Evolutionary conservation across 2,888 invertebrate genomes (phyloP), one percentile per base, ranked within the genome.

Genomic region (Quadroppia sp.): DNA sequence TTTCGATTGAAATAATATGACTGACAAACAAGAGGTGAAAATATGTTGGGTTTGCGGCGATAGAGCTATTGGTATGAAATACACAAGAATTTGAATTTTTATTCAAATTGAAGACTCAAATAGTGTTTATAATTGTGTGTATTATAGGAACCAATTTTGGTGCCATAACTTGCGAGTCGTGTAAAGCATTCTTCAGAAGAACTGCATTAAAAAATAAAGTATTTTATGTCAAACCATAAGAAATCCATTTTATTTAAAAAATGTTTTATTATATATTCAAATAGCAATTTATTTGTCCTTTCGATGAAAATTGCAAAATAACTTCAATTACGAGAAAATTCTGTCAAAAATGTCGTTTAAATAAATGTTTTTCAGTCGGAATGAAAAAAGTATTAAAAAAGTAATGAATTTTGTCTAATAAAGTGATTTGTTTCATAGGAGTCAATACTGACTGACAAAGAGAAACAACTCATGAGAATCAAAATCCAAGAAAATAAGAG

Each of bases 151-250:
- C 91, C 83, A 96, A 96, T 84, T 96, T 96, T 81, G 94, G 94
- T 83, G 95, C 95, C 1, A 89, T 96, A 75, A 93, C 95, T 2
- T 97, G 94, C 81, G 96, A 97, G 83, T 95, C 94, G 78, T 97
- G 97, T 81, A 97, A 97, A 81, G 97, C 97, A 0, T 97, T 97
- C 82, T 97, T 97, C 82, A 86, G 96, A 76, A 87, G 96, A 76
- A 97, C 97, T 84, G 97, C 97, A 1, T 84, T 94, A 32, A 89
- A 92, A 78, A 89, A 89, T 77, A 95, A 95, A 85, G 88, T 87
- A 81, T 80, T 79, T 23, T 40, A 30, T 61, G 15, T 36, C 7
- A 1, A 2, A 78, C 32, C 7, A 17, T 4, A 11, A 9, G 7
- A 42, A 17, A 23, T 69, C 15, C 6, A 4, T 59, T 28, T n/a